Evolutionary conservation across 2,888 invertebrate species (phyloP).

Genomic region (Hecatera dysodea): DNA sequence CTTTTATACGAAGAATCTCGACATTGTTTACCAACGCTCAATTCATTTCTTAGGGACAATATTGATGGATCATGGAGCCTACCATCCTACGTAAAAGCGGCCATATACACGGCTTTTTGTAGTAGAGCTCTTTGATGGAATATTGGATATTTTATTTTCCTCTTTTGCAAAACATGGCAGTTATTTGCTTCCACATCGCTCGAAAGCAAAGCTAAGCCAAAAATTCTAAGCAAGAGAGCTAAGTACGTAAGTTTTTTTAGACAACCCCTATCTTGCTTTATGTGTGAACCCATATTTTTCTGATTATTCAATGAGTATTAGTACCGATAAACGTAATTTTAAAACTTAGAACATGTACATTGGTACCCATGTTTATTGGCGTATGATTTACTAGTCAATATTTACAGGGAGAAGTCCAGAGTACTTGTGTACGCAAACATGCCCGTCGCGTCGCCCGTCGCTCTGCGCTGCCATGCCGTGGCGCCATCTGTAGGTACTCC

Average conservation of each 20-base stretch:
- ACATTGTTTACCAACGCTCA: conserved; percentile 28
- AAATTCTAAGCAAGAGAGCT: conserved; percentile 9
- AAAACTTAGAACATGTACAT: conserved; percentile 29
- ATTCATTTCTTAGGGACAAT: conserved; percentile 49
- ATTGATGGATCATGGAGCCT: conserved; percentile 38
- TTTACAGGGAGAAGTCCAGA: conserved; percentile 51
- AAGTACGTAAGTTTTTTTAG: conserved; percentile 5
- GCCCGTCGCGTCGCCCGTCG: conserved; percentile 26
- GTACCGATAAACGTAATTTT: neutral
- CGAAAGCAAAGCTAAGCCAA: conserved; percentile 29
- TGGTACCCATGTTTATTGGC: conserved; percentile 32
- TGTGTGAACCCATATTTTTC: neutral
- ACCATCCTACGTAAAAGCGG: conserved; percentile 22
- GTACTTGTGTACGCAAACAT: conserved; percentile 60
- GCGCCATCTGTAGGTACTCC: conserved; percentile 51
- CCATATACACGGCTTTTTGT: conserved; percentile 6
- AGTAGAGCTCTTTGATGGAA: conserved; percentile 15
- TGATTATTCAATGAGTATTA: neutral
- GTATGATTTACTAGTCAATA: conserved; percentile 59
- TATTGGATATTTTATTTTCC: conserved; percentile 12
- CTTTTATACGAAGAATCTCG: conserved; percentile 21
- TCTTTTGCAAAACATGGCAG: conserved; percentile 20
- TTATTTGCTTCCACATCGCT: conserved; percentile 42
- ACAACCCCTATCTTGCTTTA: neutral
- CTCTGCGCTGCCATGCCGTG: conserved; percentile 20